Evolutionary conservation across 2,888 invertebrate genomes (phyloP).

Genomic region (Clistopyga incitator): DNA sequence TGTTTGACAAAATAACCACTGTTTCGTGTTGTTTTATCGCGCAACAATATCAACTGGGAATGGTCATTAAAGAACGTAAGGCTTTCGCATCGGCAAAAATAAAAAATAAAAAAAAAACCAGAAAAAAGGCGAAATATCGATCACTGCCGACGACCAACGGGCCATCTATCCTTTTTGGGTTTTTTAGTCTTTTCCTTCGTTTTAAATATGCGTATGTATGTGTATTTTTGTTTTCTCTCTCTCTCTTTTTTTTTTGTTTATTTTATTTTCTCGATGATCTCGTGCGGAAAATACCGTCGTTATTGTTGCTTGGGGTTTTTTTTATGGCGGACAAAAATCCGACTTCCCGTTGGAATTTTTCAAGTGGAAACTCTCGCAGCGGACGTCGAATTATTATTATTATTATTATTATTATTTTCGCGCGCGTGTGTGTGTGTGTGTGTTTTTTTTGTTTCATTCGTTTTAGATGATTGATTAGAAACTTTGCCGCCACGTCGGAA

Average conservation of each 20-base stretch:
- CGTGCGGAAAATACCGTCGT: conserved; percentile 57
- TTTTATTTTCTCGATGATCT: conserved; percentile 39
- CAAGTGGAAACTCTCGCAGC: not conserved
- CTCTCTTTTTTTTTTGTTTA: too few relatives aligned
- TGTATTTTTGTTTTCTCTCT: too few relatives aligned
- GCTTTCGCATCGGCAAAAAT: conserved; percentile 65
- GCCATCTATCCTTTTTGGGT: not conserved
- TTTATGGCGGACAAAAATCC: not conserved
- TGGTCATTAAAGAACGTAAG: conserved; percentile 72
- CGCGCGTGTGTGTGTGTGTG: too few relatives aligned
- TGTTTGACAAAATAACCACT: conserved; percentile 22
- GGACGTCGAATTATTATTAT: not conserved
- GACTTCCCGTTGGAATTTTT: not conserved
- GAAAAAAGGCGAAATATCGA: not conserved
- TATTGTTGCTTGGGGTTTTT: conserved; percentile 39
- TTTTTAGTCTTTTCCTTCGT: conserved; percentile 12
- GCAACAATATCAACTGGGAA: conserved; percentile 76
- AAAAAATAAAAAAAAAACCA: conserved; percentile 60
- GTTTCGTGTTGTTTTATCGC: conserved; percentile 42
- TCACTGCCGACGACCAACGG: conserved; percentile 22
- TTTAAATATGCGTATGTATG: too few relatives aligned
- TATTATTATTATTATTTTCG: too few relatives aligned
- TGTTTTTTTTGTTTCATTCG: not conserved
- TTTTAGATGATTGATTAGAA: not conserved
- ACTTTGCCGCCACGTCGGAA: conserved; percentile 10